Percentiles rank a stretch among this genome's conserved stretches.
phyloP scores from a whole-genome alignment of 2,888 invertebrate species.

The Dryadula phaetusa region DNA sequence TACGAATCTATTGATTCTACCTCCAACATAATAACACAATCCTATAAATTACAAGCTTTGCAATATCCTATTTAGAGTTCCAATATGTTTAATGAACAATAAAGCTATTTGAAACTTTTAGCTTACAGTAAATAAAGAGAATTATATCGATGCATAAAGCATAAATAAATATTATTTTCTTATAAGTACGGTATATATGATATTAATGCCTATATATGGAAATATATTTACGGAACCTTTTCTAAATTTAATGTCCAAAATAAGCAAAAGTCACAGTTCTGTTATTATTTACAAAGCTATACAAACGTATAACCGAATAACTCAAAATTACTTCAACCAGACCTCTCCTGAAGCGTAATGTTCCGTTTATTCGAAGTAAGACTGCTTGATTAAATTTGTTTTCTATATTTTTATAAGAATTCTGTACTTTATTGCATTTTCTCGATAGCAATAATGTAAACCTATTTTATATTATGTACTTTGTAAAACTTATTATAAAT shows the following conservation, averaged over 20 bases:
- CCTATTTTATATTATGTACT: conserved; percentile 13
- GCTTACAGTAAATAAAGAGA: neutral
- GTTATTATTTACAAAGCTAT: conserved; percentile 10
- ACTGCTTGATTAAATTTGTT: conserved; percentile 22
- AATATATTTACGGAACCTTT: too few relatives aligned
- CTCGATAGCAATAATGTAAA: conserved; percentile 11
- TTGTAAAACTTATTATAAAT: conserved; percentile 6
- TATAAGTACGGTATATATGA: too few relatives aligned
- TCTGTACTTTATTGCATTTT: conserved; percentile 18
- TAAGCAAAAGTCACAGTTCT: neutral
- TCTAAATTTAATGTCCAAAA: neutral
- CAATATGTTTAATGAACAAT: conserved; percentile 13
- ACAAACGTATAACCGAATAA: conserved; percentile 14
- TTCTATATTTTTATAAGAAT: conserved; percentile 20
- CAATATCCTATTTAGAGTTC: conserved; percentile 8
- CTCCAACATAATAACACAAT: neutral
- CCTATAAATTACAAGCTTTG: conserved; percentile 19
- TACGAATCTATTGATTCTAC: conserved; percentile 7
- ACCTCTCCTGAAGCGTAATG: conserved; percentile 18
- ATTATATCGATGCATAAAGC: neutral
- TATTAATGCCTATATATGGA: too few relatives aligned
- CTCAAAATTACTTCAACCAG: conserved; percentile 21
- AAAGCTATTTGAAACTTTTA: conserved; percentile 11
- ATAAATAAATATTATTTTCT: neutral
- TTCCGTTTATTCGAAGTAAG: conserved; percentile 9